A percentile compares a stretch with the other conserved stretches of the same genome.
Conservation (phyloP, 2,888 invertebrate genomes). For the Plusia festucae region DNA sequence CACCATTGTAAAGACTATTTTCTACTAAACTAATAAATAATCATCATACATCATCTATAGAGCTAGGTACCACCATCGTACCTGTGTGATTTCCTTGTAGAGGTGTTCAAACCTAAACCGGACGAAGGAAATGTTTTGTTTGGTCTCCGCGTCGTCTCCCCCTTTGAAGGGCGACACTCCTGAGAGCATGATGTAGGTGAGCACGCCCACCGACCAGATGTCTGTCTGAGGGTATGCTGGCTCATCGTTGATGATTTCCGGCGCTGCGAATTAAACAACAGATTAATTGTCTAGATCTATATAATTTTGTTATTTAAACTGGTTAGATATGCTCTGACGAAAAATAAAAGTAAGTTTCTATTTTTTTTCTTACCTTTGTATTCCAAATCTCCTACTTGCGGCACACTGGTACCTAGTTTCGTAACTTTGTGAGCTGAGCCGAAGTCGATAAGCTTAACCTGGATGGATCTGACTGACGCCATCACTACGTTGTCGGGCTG, state of each 20-base stretch:
- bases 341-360: too few species aligned
- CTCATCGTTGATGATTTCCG: constrained; percentile 96
- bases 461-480: constrained; percentile 94
- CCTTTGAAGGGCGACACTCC: constrained; percentile 98
- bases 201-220: constrained; percentile 98
- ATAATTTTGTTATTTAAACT: too few species aligned
- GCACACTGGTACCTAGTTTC: constrained; percentile 93
- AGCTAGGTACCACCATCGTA: constrained; percentile 50
- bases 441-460: constrained; percentile 97
- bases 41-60: too few species aligned
- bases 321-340: too few species aligned
- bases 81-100: constrained; percentile 97
- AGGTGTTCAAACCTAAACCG: constrained; percentile 97
- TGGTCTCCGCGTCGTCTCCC: constrained; percentile 94
- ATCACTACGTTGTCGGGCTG: constrained; percentile 99
- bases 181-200: constrained; percentile 97
- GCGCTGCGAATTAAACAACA: constrained; percentile 88
- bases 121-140: constrained; percentile 97
- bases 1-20: background rate
- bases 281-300: background rate
- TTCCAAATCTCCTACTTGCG: constrained; percentile 92
- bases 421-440: constrained; percentile 95
- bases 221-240: constrained; percentile 97
- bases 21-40: too few species aligned
- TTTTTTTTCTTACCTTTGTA: constrained; percentile 89